Evolutionary conservation across 2,888 invertebrate species (phyloP).

Genomic region (Hermaeophaga mercurialis): DNA sequence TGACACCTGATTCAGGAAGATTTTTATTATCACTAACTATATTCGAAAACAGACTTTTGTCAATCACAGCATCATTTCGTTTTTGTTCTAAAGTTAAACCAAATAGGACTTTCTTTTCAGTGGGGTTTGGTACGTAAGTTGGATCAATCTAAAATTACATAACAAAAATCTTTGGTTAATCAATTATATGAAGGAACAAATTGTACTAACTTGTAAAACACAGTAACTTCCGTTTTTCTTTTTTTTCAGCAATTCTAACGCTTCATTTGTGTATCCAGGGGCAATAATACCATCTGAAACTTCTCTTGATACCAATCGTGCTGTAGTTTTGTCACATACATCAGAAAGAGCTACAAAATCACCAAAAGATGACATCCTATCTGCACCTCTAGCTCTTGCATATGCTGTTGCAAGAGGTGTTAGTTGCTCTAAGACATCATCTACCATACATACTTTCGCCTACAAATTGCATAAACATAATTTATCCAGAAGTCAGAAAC

Average conservation of each 20-base stretch:
- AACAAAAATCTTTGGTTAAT: background rate
- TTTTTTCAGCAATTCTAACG: slow-evolving; percentile 84
- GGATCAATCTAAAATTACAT: slow-evolving; percentile 73
- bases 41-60: slow-evolving; percentile 77
- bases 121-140: slow-evolving; percentile 76
- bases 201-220: slow-evolving; percentile 66
- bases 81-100: slow-evolving; percentile 86
- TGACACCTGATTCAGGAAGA: slow-evolving; percentile 74
- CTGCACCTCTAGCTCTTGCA: slow-evolving; percentile 95
- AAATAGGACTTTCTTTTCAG: slow-evolving; percentile 84
- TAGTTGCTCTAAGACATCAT: slow-evolving; percentile 75
- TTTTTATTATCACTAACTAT: slow-evolving; percentile 74
- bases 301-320: slow-evolving; percentile 88
- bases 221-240: slow-evolving; percentile 96
- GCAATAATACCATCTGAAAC: slow-evolving; percentile 99
- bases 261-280: slow-evolving; percentile 84
- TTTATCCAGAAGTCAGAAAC: background rate
- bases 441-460: slow-evolving; percentile 92
- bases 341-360: slow-evolving; percentile 96
- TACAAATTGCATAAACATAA: slow-evolving; percentile 58
- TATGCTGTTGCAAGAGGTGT: slow-evolving; percentile 89
- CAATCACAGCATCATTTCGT: slow-evolving; percentile 86
- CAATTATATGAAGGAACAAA: background rate
- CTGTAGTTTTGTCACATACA: slow-evolving; percentile 86
- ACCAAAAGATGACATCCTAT: slow-evolving; percentile 98